These are phyloP conservation scores for western clawed frog (Xenopus tropicalis) DNA, from an alignment of 2,113 vertebrate species.

Conservation along the genomic window DNA sequence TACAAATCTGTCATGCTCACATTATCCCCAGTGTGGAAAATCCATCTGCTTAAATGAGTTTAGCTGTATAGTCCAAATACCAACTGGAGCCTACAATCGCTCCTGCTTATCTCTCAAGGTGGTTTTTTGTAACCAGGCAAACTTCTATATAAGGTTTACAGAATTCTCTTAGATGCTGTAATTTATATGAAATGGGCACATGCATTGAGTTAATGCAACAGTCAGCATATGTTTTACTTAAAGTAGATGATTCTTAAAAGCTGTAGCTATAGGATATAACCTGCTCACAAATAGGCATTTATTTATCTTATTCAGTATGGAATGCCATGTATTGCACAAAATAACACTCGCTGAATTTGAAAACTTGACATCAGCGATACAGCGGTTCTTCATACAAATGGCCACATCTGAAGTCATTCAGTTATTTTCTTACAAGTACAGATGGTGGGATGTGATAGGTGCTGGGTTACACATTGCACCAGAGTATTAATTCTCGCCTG, in stretches of 20 bases:
- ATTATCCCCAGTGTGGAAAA: conserved; percentile 41
- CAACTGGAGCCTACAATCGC: conserved; percentile 10
- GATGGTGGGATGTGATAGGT: background rate
- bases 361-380: background rate
- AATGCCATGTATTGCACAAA: conserved; percentile 1
- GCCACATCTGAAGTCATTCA: background rate
- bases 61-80: conserved; percentile 12
- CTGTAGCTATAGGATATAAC: background rate
- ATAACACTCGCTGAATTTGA: conserved; percentile 15
- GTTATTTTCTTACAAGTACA: conserved; percentile 4
- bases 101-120: background rate
- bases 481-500: too few relatives aligned
- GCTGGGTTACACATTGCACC: background rate
- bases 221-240: background rate
- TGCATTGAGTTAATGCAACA: background rate
- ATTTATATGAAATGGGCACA: background rate
- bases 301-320: background rate
- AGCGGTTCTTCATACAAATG: background rate
- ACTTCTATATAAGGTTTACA: background rate
- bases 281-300: background rate
- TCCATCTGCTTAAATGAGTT: conserved; percentile 42
- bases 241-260: conserved; percentile 6
- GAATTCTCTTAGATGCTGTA: background rate
- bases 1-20: conserved; percentile 44
- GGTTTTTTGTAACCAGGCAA: background rate